These are phyloP conservation scores for Malurus leucopterus DNA, from an alignment of 2,797 vertebrate species.

Conservation along the genomic window DNA sequence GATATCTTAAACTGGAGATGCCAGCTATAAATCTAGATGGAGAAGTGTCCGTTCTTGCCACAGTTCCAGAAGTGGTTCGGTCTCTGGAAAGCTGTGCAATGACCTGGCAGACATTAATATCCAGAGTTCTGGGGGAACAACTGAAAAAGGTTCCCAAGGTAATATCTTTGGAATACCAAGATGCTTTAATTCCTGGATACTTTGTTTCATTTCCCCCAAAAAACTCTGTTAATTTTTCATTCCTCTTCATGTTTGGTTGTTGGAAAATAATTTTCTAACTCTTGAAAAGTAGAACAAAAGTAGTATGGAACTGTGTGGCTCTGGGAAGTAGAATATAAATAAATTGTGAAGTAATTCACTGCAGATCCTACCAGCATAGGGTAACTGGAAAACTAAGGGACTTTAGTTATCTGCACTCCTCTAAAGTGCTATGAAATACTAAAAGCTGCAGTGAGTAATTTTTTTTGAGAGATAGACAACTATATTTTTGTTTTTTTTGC, in stretches of 20 bases:
- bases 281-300: background rate
- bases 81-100: constrained; percentile 80
- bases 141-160: constrained; percentile 85
- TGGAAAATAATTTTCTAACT: background rate
- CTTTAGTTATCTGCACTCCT: background rate
- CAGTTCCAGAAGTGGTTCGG: constrained; percentile 68
- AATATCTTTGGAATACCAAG: background rate
- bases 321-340: background rate
- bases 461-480: background rate
- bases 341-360: background rate
- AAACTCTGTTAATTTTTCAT: background rate
- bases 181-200: background rate
- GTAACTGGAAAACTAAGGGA: background rate
- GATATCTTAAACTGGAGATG: constrained; percentile 79
- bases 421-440: background rate
- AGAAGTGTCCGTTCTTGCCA: constrained; percentile 67
- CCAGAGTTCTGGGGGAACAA: constrained; percentile 76
- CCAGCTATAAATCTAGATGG: constrained; percentile 78
- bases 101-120: constrained; percentile 87
- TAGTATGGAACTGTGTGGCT: background rate
- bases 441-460: background rate
- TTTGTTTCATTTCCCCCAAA: background rate
- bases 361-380: background rate
- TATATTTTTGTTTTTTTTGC: background rate
- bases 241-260: background rate